Percentiles rank a stretch among this genome's conserved stretches.
These are phyloP conservation scores for Macrotus californicus DNA, from an alignment of 2,113 vertebrate genomes.

Conservation along the genomic window DNA sequence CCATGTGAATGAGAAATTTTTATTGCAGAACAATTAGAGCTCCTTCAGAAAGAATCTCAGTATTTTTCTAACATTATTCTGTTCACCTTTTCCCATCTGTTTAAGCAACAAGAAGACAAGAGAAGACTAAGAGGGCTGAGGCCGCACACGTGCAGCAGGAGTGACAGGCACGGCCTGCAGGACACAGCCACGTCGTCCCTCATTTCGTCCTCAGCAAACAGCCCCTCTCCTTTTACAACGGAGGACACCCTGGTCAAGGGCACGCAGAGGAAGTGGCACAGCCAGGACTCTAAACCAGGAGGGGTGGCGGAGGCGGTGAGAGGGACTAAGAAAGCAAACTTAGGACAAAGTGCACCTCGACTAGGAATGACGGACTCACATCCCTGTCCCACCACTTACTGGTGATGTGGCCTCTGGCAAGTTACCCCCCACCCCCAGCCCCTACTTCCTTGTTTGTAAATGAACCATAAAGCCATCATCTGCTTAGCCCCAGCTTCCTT, in stretches of 20 bases:
- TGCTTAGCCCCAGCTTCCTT: neutral
- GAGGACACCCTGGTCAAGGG: neutral
- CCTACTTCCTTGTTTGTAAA: neutral
- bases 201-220: neutral
- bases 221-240: neutral
- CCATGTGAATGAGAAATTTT: neutral
- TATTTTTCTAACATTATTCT: neutral
- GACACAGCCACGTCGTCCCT: neutral
- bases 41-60: neutral
- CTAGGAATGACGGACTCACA: neutral
- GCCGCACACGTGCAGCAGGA: neutral
- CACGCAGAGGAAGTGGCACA: neutral
- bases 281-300: neutral
- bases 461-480: neutral
- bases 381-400: neutral
- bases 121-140: neutral
- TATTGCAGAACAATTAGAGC: neutral
- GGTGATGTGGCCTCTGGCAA: neutral
- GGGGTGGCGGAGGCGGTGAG: neutral
- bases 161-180: fast-evolving
- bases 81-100: neutral
- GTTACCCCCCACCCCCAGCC: neutral
- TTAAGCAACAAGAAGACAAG: neutral
- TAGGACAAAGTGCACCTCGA: neutral
- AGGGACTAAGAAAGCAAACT: neutral